phyloP scores from a whole-genome alignment of 2,113 vertebrate species.

The Porphyrio hochstetteri region DNA sequence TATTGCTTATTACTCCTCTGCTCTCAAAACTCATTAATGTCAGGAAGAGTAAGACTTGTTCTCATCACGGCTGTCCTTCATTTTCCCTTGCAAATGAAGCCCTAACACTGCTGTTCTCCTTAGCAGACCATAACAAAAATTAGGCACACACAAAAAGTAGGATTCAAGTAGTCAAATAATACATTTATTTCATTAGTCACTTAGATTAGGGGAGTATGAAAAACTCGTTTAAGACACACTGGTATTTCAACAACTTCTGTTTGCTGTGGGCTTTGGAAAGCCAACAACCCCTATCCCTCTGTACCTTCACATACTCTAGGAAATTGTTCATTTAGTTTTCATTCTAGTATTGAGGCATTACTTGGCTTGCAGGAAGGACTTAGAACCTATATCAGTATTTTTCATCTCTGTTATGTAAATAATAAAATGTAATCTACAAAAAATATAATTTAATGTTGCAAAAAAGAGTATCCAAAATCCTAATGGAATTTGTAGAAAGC shows the following conservation, averaged over 20 bases:
- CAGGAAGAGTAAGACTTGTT: neutral
- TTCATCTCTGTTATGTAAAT: neutral
- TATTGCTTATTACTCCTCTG: neutral
- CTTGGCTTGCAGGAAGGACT: neutral
- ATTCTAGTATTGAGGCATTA: neutral
- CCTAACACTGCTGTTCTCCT: neutral
- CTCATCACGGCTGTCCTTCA: neutral
- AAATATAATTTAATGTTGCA: neutral
- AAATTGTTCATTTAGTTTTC: neutral
- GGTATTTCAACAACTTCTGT: neutral
- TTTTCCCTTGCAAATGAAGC: neutral
- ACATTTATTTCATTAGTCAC: neutral
- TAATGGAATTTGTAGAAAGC: slow-evolving; percentile 30
- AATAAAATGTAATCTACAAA: neutral
- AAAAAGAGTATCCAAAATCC: slow-evolving; percentile 33
- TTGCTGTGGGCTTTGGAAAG: neutral
- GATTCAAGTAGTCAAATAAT: neutral
- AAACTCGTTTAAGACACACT: neutral
- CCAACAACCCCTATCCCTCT: neutral
- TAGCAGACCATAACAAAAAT: neutral
- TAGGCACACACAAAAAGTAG: neutral
- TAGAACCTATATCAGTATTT: neutral
- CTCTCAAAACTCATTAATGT: neutral
- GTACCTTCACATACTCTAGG: neutral
- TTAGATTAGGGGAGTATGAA: neutral